These are phyloP conservation scores for Vultur gryphus DNA, from an alignment of 2,797 vertebrate genomes.

Conservation along the genomic window DNA sequence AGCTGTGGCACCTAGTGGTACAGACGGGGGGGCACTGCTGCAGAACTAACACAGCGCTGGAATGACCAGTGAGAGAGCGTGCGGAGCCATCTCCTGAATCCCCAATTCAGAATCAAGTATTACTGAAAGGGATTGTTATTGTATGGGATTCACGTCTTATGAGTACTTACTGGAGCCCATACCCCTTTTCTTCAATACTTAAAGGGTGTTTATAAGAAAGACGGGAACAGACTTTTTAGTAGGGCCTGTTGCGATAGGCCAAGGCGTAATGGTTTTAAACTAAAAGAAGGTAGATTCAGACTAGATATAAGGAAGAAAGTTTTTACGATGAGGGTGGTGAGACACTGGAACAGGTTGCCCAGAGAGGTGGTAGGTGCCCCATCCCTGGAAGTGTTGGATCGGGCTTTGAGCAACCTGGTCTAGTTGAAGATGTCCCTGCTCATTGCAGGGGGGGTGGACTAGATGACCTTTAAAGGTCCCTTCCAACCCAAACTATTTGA, in stretches of 20 bases:
- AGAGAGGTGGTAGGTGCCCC: not conserved
- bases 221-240: not conserved
- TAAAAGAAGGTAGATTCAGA: not conserved
- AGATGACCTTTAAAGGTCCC: not conserved
- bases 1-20: not conserved
- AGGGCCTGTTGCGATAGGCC: not conserved
- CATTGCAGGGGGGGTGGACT: not conserved
- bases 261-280: not conserved
- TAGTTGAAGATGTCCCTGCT: not conserved
- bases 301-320: not conserved
- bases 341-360: not conserved
- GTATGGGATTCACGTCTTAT: fast-evolving
- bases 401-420: not conserved
- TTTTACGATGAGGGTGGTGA: not conserved
- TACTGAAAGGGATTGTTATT: not conserved
- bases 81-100: not conserved
- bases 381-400: not conserved
- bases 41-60: not conserved
- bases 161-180: not conserved
- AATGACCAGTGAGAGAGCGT: fast-evolving
- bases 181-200: not conserved
- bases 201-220: not conserved
- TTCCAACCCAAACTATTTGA: fast-evolving
- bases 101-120: not conserved
- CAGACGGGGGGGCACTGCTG: not conserved